Base-by-base conservation (phyloP, 2,797 vertebrate genomes). In the Sebastes kiyomatsui region DNA sequence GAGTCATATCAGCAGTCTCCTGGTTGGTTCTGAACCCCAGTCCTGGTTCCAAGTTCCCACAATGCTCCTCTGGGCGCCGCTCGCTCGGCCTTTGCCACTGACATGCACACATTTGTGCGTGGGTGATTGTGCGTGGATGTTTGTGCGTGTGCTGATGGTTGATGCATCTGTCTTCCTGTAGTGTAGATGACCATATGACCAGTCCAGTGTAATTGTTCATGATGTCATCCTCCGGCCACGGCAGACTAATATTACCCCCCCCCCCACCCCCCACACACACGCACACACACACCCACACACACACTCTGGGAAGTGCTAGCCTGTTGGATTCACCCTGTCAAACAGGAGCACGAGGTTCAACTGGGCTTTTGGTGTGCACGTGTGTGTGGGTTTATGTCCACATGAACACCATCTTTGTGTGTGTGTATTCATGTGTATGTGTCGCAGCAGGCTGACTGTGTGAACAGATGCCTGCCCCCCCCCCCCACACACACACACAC, bases 161-260 rank as follows among this genome's bases (percentile, higher is more conserved):
- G 79, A 84, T 67, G 52, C 56, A 87, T 80, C 60, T 52, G 67
- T 89, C 79, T 65, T 67, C 35, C 65, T 87, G 70, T 78, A 6
- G 38, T 42, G 20, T 49, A 13, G 23, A 67, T 58, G 66, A 75
- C 55, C 77, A 81, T 60, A 76, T 65, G 27, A 33, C 58, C 60
- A 33, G 30, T 77, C 28, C 3, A 16, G 14, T 75, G 77, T 83
- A 67, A 78, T 78, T 72, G 38, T 42, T 42, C 38, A 42, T 42
- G 38, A 42, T 16, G 38, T 42, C 38, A 42, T 42, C 38, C 38
- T 42, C 38, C 14, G 38, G 38, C 38, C 38, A 42, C 14, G 38
- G 38, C 8, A 42, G 25, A 65, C 28, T 27, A 65, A 67, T 62
- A 46, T 42, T 42, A 42, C 38, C 38, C 13, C 13, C 38, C 13